Base-by-base conservation (phyloP, 1,140 invertebrate genomes). In the Drosophila sp. region DNA sequence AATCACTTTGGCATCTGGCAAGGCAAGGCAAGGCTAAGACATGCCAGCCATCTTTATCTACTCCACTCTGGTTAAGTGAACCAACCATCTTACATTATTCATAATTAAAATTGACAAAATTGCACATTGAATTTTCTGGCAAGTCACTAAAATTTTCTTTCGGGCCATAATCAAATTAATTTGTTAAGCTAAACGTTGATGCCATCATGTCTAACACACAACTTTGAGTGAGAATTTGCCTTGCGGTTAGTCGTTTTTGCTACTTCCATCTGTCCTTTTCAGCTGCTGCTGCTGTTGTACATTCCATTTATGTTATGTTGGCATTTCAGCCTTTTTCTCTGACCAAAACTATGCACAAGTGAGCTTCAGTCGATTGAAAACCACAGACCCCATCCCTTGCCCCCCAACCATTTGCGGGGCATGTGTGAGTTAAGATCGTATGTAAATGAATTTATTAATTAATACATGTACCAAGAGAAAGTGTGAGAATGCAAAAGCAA, bases 41-140 rank as follows among this genome's bases (percentile, higher is more conserved):
- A 17, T 17, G 17, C 17, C 17, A 38, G 27, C 17, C 58, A 50
- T 50, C 44, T 50, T 50, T 27, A 50, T 25, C 23, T 50, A 27
- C 44, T 50, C 25, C 44, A 50, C 2, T 55, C 33, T 33, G 70
- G 50, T 27, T 50, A 50, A 56, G 32, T 33, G 41, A 40, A 27
- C 17, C 17, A 33, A 30, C 30, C 40, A 33, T 32, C 67, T 17
- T 32, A 44, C 83, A 89, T 80, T 83, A 89, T 87, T 87, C 72
- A 86, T 86, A 83, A 87, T 87, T 86, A 87, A 86, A 83, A 83
- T 83, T 75, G 76, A 86, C 76, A 74, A 87, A 70, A 76, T 79
- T 72, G 70, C 66, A 35, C 11, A 50, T 50, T 50, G 23, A 55
- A 47, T 30, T 44, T 40, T 54, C 10, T 17, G 25, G 55, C 54